Percentiles rank a stretch among this genome's conserved stretches.
Conservation (phyloP, 2,888 invertebrate genomes). For the Macaria liturata region DNA sequence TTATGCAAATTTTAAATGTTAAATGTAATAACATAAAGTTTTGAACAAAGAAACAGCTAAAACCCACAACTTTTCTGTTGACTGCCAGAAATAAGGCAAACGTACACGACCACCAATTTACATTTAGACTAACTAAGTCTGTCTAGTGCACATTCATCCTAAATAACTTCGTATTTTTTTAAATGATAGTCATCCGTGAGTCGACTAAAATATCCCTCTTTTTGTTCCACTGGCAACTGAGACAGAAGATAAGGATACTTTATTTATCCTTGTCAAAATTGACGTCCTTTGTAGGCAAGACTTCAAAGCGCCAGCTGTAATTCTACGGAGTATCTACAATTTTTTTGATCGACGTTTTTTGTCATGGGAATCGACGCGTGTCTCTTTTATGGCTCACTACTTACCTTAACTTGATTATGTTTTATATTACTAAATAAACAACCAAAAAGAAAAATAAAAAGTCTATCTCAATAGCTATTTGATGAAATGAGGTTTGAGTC, state of each 20-base stretch:
- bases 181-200: slow-evolving; percentile 21
- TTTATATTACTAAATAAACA: too few species aligned
- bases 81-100: too few species aligned
- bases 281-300: slow-evolving; percentile 25
- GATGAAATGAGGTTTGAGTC: too few species aligned
- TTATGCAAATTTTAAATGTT: too few species aligned
- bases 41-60: too few species aligned
- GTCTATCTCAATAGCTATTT: too few species aligned
- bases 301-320: slow-evolving; percentile 27
- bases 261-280: slow-evolving; percentile 28
- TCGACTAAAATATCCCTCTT: slow-evolving; percentile 23
- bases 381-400: too few species aligned
- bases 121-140: not conserved
- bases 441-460: too few species aligned
- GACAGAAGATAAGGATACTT: slow-evolving; percentile 26
- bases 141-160: slow-evolving; percentile 3
- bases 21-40: too few species aligned
- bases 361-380: not conserved
- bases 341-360: slow-evolving; percentile 27
- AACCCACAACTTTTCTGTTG: too few species aligned
- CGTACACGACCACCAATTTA: too few species aligned
- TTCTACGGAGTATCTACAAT: slow-evolving; percentile 7
- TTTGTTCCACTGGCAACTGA: slow-evolving; percentile 27
- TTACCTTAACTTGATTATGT: too few species aligned
- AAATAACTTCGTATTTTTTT: slow-evolving; percentile 13